These are phyloP conservation scores for Hirudo medicinalis DNA, from an alignment of 1,140 invertebrate species.

Conservation along the genomic window DNA sequence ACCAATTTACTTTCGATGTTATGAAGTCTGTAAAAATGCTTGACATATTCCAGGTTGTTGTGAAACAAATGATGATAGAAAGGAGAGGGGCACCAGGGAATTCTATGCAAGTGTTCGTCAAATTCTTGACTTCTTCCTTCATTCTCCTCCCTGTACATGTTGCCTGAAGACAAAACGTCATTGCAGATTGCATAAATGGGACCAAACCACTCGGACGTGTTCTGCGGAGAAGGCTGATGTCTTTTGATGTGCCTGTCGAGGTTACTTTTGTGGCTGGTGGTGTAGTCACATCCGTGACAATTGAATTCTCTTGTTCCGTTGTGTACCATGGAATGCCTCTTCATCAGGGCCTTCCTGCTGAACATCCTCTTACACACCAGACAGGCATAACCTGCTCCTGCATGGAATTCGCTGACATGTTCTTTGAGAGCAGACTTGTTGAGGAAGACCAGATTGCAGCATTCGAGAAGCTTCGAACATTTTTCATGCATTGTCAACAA, in stretches of 20 bases:
- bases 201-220: too few relatives aligned
- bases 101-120: too few relatives aligned
- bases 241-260: slow-evolving; percentile 37
- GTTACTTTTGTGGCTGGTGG: slow-evolving; percentile 45
- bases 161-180: too few relatives aligned
- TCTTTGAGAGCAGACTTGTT: slow-evolving; percentile 40
- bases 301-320: slow-evolving; percentile 41
- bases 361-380: slow-evolving; percentile 40
- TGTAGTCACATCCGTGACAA: slow-evolving; percentile 41
- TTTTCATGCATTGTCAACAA: slow-evolving; percentile 42
- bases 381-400: slow-evolving; percentile 39
- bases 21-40: too few relatives aligned
- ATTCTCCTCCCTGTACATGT: too few relatives aligned
- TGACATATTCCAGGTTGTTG: too few relatives aligned
- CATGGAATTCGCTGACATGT: slow-evolving; percentile 40
- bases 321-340: slow-evolving; percentile 43
- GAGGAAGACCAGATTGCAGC: slow-evolving; percentile 34
- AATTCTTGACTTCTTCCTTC: too few relatives aligned
- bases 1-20: too few relatives aligned
- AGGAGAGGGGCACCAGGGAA: too few relatives aligned
- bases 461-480: slow-evolving; percentile 37
- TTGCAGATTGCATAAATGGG: too few relatives aligned
- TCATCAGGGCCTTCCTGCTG: slow-evolving; percentile 41
- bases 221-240: background rate
- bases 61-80: too few relatives aligned